Evolutionary conservation across 2,888 invertebrate species (phyloP), one percentile per base, ranked within the genome.

Genomic region (Mamestra brassicae): DNA sequence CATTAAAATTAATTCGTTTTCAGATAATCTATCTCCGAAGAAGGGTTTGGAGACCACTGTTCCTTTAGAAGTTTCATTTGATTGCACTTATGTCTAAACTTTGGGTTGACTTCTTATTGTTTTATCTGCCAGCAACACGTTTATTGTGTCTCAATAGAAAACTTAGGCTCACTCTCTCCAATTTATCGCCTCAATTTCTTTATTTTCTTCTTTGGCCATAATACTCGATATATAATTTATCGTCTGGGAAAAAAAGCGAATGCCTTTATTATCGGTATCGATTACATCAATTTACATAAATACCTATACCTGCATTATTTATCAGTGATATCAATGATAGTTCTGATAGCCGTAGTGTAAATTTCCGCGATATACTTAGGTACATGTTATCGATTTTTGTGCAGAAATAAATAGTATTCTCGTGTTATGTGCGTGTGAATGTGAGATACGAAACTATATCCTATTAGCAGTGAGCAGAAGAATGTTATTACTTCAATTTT

Each of bases 381-480:
- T 34, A 64, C 62, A 57, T 58, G 60, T 74, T 85, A 84, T 85
- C 77, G 85, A 85, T 76, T 85, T 77, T 78, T 66, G 50, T 65
- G 60, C 50, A 76, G 55, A 69, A 64, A 80, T 78, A 71, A 71
- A 79, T 75, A 80, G 63, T 65, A 72, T 76, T 78, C 62, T 77
- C 42, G 57, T 66, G 42, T 60, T 64, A 64, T 52, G 45, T 71
- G 61, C 47, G 47, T 55, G 52, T 34, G 61, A 78, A 74, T 61
- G 61, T 58, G 55, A 11, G 55, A 83, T 64, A 57, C 26, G 26
- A 34, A 71, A 63, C 54, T 66, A 15, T 38, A 79, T 58, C 45
- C n/a, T 71, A 81, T 63, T 81, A 57, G 50, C 66, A 34, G 58
- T 71, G 62, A 76, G 54, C 71, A 52, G 34, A 36, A 58, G 62